These are phyloP conservation scores for Pangasius krempfi DNA, from an alignment of 2,797 vertebrate genomes.

Conservation along the genomic window DNA sequence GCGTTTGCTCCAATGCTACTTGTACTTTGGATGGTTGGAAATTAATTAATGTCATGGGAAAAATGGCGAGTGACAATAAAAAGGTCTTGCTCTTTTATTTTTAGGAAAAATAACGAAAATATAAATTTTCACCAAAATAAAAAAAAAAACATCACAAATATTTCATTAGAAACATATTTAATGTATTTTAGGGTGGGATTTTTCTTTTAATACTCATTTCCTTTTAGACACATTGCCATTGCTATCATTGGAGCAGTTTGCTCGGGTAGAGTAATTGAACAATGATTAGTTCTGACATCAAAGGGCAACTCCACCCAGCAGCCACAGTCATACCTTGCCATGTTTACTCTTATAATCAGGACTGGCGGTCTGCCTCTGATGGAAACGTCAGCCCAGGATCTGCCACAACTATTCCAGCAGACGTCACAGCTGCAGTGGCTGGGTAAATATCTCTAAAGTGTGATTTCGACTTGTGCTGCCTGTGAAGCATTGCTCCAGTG, in stretches of 20 bases:
- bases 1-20: neutral
- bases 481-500: constrained; percentile 55
- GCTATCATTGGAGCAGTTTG: constrained; percentile 29
- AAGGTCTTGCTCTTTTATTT: no score
- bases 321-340: constrained; percentile 51
- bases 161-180: neutral
- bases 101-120: neutral
- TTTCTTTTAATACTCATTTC: neutral
- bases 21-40: neutral
- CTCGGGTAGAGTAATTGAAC: constrained; percentile 41
- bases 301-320: constrained; percentile 49
- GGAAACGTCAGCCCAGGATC: constrained; percentile 49
- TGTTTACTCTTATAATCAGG: constrained; percentile 60
- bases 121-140: neutral
- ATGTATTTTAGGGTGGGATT: neutral
- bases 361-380: constrained; percentile 37
- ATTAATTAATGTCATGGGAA: neutral
- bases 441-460: constrained; percentile 62
- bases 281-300: constrained; percentile 49
- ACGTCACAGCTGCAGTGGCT: constrained; percentile 66
- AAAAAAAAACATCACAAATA: no score
- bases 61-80: neutral
- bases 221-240: constrained; percentile 23
- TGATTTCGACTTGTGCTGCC: constrained; percentile 58
- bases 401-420: constrained; percentile 66